Percentiles rank a stretch among this genome's conserved stretches.
phyloP scores from a whole-genome alignment of 2,113 vertebrate genomes.

The Urocynchramus pylzowi region DNA sequence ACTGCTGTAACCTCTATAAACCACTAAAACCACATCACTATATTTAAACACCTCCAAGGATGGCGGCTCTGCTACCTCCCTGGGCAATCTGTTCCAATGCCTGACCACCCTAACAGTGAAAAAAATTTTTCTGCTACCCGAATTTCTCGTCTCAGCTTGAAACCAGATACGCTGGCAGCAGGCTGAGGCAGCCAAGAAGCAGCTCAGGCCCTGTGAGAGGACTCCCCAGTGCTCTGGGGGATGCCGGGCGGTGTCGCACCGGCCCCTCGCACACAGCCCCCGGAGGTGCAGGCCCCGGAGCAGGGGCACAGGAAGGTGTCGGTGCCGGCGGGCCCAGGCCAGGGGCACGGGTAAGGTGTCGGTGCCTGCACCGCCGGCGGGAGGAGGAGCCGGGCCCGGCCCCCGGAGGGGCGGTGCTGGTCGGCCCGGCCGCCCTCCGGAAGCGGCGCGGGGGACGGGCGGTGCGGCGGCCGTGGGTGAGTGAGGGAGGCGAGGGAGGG shows the following conservation, averaged over 20 bases:
- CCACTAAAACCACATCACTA: neutral
- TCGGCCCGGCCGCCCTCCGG: neutral
- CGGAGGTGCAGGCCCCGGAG: neutral
- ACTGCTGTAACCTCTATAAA: neutral
- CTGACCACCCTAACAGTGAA: neutral
- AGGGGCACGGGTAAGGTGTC: neutral
- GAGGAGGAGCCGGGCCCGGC: neutral
- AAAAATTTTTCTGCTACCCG: neutral
- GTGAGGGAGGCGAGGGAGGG: neutral
- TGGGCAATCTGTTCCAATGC: neutral
- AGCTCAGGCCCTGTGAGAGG: accelerated
- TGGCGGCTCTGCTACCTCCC: neutral
- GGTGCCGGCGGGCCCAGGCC: neutral
- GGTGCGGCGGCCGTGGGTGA: neutral
- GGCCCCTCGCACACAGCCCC: neutral
- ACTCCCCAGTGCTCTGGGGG: accelerated
- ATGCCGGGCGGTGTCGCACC: neutral
- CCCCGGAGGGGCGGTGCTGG: neutral
- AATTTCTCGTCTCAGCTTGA: neutral
- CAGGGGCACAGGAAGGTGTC: neutral
- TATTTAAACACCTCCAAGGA: neutral
- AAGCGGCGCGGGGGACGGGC: neutral
- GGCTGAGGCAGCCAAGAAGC: neutral
- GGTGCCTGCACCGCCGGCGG: neutral
- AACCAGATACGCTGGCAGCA: neutral